A percentile compares a stretch with the other conserved stretches of the same genome.
Evolutionary conservation across 64 coral and sea anemone genomes (phyloP).

Genomic region (Montipora efflorescens): DNA sequence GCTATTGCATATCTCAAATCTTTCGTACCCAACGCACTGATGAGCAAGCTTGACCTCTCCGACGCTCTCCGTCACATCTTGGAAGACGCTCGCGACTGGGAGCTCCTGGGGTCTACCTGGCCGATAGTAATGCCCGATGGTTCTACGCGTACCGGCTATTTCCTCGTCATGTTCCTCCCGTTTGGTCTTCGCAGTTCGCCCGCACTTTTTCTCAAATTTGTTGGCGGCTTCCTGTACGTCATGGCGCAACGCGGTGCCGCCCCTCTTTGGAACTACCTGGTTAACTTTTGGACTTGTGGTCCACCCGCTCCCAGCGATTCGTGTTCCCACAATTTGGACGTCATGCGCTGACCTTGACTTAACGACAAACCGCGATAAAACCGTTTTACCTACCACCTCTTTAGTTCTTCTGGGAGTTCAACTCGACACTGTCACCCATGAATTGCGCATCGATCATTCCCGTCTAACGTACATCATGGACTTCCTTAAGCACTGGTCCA

Average conservation of each 20-base stretch:
- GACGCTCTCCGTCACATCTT: constrained; percentile 14
- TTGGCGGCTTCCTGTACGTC: not conserved
- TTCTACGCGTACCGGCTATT: constrained; percentile 5
- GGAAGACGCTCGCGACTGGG: not conserved
- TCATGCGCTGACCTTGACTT: not conserved
- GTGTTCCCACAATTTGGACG: not conserved
- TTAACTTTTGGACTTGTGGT: constrained; percentile 34
- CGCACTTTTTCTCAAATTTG: constrained; percentile 12
- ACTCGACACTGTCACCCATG: constrained; percentile 17
- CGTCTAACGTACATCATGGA: constrained; percentile 13
- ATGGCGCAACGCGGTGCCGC: not conserved
- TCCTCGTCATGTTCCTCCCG: constrained; percentile 13
- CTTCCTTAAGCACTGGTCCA: constrained; percentile 15
- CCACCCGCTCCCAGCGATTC: not conserved
- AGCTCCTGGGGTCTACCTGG: constrained; percentile 15
- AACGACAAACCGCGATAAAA: not conserved
- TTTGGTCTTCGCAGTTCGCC: constrained; percentile 30
- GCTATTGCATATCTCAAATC: not conserved
- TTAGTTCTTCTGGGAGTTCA: not conserved
- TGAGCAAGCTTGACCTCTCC: constrained; percentile 5
- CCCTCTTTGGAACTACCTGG: constrained; percentile 33
- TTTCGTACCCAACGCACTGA: not conserved
- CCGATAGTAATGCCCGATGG: not conserved
- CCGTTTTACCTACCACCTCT: constrained; percentile 1
- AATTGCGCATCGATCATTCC: constrained; percentile 12